These are phyloP conservation scores for Ploceus nigricollis DNA, from an alignment of 2,113 vertebrate species.

Conservation along the genomic window DNA sequence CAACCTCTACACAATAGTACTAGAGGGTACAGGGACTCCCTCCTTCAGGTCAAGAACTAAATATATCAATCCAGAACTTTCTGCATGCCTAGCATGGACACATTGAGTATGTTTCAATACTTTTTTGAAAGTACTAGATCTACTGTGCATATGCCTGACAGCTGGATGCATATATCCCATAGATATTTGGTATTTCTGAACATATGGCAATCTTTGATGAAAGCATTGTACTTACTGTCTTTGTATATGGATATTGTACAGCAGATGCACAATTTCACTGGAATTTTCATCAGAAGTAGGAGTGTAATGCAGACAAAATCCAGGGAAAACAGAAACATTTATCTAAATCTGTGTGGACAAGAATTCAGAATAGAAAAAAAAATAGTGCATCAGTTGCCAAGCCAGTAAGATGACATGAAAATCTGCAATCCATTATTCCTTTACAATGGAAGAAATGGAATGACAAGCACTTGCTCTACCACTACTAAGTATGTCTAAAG, in stretches of 20 bases:
- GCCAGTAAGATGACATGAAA: not conserved
- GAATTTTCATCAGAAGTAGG: not conserved
- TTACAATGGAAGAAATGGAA: not conserved
- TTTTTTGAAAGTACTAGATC: not conserved
- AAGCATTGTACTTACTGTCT: not conserved
- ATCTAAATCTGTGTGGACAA: not conserved
- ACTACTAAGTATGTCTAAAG: not conserved
- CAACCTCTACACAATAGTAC: not conserved
- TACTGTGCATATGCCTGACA: not conserved
- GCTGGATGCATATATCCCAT: not conserved
- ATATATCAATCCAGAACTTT: not conserved
- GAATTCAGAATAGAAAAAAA: not conserved
- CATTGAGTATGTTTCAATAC: not conserved
- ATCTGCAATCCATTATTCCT: not conserved
- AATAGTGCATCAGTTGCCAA: not conserved
- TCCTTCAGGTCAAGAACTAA: not conserved
- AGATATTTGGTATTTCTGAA: conserved; percentile 1
- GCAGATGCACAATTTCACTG: not conserved
- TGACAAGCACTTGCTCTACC: not conserved
- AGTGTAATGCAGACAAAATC: not conserved
- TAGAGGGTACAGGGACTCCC: not conserved
- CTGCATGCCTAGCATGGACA: not conserved
- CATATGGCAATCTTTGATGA: not conserved
- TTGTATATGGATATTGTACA: not conserved
- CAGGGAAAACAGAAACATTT: not conserved